A percentile compares a stretch with the other conserved stretches of the same genome.
Evolutionary conservation across 2,888 invertebrate genomes (phyloP).

Genomic region (Pyrochroa serraticornis): DNA sequence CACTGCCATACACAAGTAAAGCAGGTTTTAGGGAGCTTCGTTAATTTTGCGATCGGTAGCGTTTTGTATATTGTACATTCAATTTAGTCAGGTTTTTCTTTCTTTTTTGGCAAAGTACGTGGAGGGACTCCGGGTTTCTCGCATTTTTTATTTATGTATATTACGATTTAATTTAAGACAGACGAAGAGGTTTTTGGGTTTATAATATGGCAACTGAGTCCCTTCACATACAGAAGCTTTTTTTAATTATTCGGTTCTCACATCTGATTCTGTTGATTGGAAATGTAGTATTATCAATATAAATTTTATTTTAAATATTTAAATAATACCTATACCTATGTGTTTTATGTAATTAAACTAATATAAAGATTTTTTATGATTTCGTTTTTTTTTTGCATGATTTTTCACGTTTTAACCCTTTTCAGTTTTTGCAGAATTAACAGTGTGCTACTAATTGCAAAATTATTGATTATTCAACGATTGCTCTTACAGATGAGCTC

Average conservation of each 20-base stretch:
- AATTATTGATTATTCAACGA: neutral
- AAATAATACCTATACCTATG: conserved; percentile 52
- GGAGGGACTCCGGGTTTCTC: conserved; percentile 14
- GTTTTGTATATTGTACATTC: conserved; percentile 14
- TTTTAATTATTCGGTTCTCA: conserved; percentile 13
- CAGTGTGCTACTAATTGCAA: neutral
- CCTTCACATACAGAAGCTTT: conserved; percentile 17
- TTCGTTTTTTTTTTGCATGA: conserved; percentile 44
- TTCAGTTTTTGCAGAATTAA: conserved; percentile 6
- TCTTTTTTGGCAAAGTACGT: conserved; percentile 3
- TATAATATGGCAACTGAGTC: conserved; percentile 7
- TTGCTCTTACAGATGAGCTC: conserved; percentile 80
- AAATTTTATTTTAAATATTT: conserved; percentile 55
- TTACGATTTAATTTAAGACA: conserved; percentile 19
- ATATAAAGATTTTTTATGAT: conserved; percentile 50
- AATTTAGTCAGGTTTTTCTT: conserved; percentile 12
- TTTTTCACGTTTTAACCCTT: conserved; percentile 28
- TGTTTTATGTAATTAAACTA: conserved; percentile 56
- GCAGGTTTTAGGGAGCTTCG: conserved; percentile 32
- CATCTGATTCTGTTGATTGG: conserved; percentile 20
- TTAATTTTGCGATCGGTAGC: conserved; percentile 14
- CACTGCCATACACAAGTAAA: conserved; percentile 45
- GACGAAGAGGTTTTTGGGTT: conserved; percentile 23
- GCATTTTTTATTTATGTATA: conserved; percentile 20
- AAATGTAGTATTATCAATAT: conserved; percentile 24